These are phyloP conservation scores for Atlantisia rogersi DNA, from an alignment of 2,113 vertebrate species.

Conservation along the genomic window DNA sequence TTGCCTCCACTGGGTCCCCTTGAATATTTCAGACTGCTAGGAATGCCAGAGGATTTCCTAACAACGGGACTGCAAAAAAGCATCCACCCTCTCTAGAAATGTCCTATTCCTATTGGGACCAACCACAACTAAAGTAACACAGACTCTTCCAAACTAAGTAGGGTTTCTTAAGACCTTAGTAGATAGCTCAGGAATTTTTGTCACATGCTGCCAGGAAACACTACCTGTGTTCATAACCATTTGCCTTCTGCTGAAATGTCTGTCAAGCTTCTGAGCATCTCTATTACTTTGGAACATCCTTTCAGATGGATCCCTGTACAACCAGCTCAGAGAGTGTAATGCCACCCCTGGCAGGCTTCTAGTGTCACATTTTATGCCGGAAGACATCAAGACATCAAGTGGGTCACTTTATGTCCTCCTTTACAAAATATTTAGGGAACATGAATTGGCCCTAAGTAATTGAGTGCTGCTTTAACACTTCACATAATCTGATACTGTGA, in stretches of 20 bases:
- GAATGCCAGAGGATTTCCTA: constrained; percentile 7
- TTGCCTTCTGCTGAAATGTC: not conserved
- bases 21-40: not conserved
- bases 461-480: not conserved
- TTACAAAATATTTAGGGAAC: not conserved
- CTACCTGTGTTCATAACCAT: not conserved
- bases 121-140: not conserved
- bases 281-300: not conserved
- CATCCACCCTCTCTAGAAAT: not conserved
- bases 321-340: not conserved
- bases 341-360: not conserved
- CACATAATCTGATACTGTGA: not conserved
- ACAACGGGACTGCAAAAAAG: not conserved
- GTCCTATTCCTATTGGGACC: not conserved
- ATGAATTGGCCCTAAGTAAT: not conserved
- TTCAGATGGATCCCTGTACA: not conserved
- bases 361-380: not conserved
- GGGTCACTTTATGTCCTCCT: not conserved
- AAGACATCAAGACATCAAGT: not conserved
- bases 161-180: not conserved
- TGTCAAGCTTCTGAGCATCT: not conserved
- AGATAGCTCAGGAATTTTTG: not conserved
- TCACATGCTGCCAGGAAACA: not conserved
- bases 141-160: not conserved
- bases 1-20: not conserved